Evolutionary conservation across 2,888 invertebrate species (phyloP), one percentile per base, ranked within the genome.

Genomic region (Uropetala carovei): DNA sequence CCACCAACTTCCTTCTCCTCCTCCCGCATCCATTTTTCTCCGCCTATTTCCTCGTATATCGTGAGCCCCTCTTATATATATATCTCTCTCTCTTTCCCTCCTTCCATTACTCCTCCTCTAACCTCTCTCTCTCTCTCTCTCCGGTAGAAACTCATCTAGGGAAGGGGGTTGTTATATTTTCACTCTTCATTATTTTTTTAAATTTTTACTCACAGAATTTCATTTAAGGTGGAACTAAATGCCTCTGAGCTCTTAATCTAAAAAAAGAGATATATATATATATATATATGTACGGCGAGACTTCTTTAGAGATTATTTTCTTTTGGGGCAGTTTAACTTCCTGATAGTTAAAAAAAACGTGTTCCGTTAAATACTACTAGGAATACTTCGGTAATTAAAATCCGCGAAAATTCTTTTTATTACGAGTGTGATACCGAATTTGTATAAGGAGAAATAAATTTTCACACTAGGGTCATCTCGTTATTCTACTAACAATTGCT

Each of bases 21-120:
- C n/a, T 57, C 57, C 83, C 83, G 83, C 83, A 83, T 18, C 60
- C 75, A 89, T 89, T 89, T 64, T 89, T 22, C 89, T 43, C 64
- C 16, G 18, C 89, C 30, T 43, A 27, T 43, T 60, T 89, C 60
- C 68, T 89, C 64, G 64, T 64, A 89, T 89, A 89, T 89, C 64
- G 64, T 22, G 10, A 43, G 64, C 64, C 43, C 43, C 4, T 30
- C n/a, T n/a, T 16, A 1, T 56, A 56, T n/a, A 56, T 64, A 60
- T 30, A 22, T 58, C 56, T 56, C 58, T 58, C 86, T 68, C 60
- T 89, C 64, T 89, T 30, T n/a, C 64, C 18, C 18, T 30, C 64
- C n/a, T n/a, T 64, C 60, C 60, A 27, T 86, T 16, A 11, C 30
- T 30, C 9, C 60, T 16, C 86, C 60, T n/a, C n/a, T n/a, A n/a